Percentiles rank a stretch among this genome's conserved stretches.
Conservation (phyloP, 2,113 vertebrate genomes). For the Paracyprichromis sp. region DNA sequence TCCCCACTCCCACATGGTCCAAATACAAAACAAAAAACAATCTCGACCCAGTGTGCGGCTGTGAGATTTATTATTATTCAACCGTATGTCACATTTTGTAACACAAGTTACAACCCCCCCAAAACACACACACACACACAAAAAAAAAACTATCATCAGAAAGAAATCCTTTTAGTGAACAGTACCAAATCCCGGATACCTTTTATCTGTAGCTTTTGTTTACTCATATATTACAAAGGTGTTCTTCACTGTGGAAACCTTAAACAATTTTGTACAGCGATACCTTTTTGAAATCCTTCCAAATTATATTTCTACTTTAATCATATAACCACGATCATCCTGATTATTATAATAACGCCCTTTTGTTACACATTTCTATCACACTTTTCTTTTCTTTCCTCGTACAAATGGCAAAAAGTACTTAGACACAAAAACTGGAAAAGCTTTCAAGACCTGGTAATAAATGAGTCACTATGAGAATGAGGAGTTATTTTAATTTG, state of each 20-base stretch:
- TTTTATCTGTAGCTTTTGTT: not conserved
- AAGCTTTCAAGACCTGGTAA: not conserved
- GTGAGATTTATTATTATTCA: not conserved
- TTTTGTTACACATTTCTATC: not conserved
- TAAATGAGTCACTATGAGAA: not conserved
- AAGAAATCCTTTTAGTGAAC: not conserved
- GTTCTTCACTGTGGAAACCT: not conserved
- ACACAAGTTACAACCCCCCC: not conserved
- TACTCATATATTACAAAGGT: not conserved
- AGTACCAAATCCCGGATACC: accelerated
- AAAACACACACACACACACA: not conserved
- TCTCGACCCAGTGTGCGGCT: not conserved
- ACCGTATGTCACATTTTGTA: not conserved
- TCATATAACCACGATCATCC: not conserved
- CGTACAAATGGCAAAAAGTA: accelerated
- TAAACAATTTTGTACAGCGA: not conserved
- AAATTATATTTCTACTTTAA: not conserved
- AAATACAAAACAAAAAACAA: not conserved
- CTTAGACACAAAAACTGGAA: accelerated
- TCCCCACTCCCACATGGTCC: not conserved
- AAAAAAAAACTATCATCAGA: not conserved
- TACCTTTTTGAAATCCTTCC: not conserved
- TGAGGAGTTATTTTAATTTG: not conserved
- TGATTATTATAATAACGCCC: not conserved
- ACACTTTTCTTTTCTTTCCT: not conserved